Base-by-base conservation (phyloP, 1,140 invertebrate genomes). In the Neuroterus valhalla region DNA sequence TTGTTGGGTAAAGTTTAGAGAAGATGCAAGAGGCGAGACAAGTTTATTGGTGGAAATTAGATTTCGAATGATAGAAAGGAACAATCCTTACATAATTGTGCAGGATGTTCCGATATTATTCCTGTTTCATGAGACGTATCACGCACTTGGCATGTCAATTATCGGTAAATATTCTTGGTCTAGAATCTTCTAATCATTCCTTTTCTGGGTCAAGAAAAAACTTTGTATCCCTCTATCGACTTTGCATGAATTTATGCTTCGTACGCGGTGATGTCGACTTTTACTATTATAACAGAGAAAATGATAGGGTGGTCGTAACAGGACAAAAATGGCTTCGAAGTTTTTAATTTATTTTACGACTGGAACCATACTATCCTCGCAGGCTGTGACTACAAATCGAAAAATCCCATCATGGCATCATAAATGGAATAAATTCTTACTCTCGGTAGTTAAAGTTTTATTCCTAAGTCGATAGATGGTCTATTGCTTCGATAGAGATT, bases 1-100 rank as follows among this genome's bases (percentile, higher is more conserved):
- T 81, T 81, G 79, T 81, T 72, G 55, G 72, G 62, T 62, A 77
- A 77, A 77, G 76, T 77, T 77, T 71, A 62, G 69, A 71, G 75
- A 76, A 78, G 76, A 81, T 67, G 72, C 72, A 72, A 78, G 74
- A 76, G 68, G 45, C 71, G 66, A 70, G 19, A 70, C 68, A 77
- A 77, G 76, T 77, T 74, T 77, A 77, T 77, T 62, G 69, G 69
- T 44, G 46, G 52, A 70, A 77, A 77, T 73, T 72, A 77, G 71
- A 74, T 31, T 38, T 46, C 21, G 66, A 14, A 62, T 38, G 68
- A 26, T 23, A 70, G 75, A 66, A 73, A 70, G 68, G 55, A 52
- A 17, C 71, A 68, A 70, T 67, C 55, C 69, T 68, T 11, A 19
- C 15, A 68, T 73, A 70, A 73, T 73, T 77, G 75, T 73, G 31